A percentile compares a stretch with the other conserved stretches of the same genome.
These are phyloP conservation scores for Hirundo rustica DNA, from an alignment of 2,797 vertebrate species.

Conservation along the genomic window DNA sequence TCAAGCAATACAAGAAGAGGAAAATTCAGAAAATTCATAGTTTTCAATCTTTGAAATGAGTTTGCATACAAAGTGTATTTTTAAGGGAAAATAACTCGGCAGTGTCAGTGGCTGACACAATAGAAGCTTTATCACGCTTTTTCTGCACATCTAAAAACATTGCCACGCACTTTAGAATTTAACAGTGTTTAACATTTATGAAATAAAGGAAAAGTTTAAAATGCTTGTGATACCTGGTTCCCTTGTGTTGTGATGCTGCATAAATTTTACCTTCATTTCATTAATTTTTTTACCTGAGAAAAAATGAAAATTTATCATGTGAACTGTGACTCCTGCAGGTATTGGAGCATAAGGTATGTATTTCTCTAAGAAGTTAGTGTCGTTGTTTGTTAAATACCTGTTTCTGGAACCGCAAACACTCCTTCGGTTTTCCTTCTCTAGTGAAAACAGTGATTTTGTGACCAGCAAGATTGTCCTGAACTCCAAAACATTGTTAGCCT, in stretches of 20 bases:
- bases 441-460: neutral
- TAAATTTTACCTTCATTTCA: neutral
- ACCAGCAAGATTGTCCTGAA: neutral
- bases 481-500: neutral
- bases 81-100: neutral
- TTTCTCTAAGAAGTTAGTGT: neutral
- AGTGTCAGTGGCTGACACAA: neutral
- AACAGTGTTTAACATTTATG: neutral
- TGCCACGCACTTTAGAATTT: neutral
- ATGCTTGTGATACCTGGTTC: neutral
- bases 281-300: neutral
- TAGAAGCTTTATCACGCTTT: neutral
- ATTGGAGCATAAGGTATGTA: neutral
- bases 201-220: neutral
- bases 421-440: neutral
- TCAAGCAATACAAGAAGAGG: neutral
- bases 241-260: neutral
- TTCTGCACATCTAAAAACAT: neutral
- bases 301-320: neutral
- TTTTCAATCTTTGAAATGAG: neutral
- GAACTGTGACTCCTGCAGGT: neutral
- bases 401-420: neutral
- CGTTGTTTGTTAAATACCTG: neutral
- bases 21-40: neutral
- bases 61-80: slow-evolving; percentile 4